phyloP scores from a whole-genome alignment of 2,888 invertebrate species.

The Protonemura montana region DNA sequence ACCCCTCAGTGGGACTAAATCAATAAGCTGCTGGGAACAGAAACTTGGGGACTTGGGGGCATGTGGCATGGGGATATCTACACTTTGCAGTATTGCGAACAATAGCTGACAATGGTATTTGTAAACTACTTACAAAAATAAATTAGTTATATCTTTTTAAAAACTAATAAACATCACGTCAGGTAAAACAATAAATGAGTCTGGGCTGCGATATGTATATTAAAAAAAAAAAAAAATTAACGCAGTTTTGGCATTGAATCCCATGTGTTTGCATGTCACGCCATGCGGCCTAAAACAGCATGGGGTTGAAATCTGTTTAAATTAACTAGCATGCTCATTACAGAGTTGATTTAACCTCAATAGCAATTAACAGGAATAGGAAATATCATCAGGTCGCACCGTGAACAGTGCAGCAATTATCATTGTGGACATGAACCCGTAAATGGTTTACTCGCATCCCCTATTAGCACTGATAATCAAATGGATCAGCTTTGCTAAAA shows the following conservation, averaged over 20 bases:
- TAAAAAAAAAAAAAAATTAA: background rate
- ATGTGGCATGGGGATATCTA: background rate
- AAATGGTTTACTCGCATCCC: slow-evolving; percentile 8
- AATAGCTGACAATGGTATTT: background rate
- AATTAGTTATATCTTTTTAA: background rate
- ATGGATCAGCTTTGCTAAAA: background rate
- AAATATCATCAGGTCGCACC: background rate
- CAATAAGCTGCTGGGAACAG: background rate
- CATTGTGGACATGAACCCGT: background rate
- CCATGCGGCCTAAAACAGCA: background rate
- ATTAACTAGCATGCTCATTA: background rate
- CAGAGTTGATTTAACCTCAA: slow-evolving; percentile 8
- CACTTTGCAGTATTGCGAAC: background rate
- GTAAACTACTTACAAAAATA: background rate
- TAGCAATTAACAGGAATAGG: background rate
- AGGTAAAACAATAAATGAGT: no score
- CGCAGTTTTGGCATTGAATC: background rate
- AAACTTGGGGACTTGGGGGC: background rate
- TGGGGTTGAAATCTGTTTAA: slow-evolving; percentile 14
- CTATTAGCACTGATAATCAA: background rate
- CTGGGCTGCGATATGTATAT: no score
- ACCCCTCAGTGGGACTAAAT: background rate
- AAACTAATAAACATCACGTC: background rate
- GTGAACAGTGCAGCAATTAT: background rate
- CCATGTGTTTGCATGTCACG: background rate